Evolutionary conservation across 2,888 invertebrate genomes (phyloP), one percentile per base, ranked within the genome.

Genomic region (Spodoptera picta): DNA sequence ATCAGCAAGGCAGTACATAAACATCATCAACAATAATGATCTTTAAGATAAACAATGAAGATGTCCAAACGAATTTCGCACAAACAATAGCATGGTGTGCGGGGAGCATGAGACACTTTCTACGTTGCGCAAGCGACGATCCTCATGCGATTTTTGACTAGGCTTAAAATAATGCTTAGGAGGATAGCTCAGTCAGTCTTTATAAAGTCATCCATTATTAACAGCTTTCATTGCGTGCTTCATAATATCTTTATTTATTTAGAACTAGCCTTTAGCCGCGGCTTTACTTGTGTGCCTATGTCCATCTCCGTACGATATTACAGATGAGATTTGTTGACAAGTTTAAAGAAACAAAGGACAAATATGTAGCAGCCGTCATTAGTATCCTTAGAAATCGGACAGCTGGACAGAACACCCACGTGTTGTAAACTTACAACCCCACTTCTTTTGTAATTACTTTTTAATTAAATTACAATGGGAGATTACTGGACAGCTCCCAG

Each of bases 81-180:
- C 77, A 76, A 19, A 88, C 86, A 87, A 89, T 87, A 77, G 76
- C 23, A 70, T 69, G 66, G 85, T 81, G 86, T 58, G 75, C 84
- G 69, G 58, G 65, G 58, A 79, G 77, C 83, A 84, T 83, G 80
- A 84, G 80, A 79, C 70, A 81, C 87, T 88, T 88, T 87, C 87
- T 84, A 85, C 56, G 62, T 87, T 87, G 83, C 86, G 83, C 79
- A 86, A 87, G 73, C 69, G 63, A 69, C 59, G 60, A 71, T 74
- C 69, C 64, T 67, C 69, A 65, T 67, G 64, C 61, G 49, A 60
- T 77, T 74, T 77, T 75, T 72, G 73, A 67, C 69, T 69, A 56
- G 74, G 73, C 61, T 54, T 58, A 56, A 27, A 47, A 36, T 9
- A 36, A 36, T 36, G 36, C 7, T 7, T 36, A 2, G 6, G 1